A percentile compares a stretch with the other conserved stretches of the same genome.
phyloP scores from a whole-genome alignment of 35 echinoderm and acorn worm species.

The Anneissia japonica region DNA sequence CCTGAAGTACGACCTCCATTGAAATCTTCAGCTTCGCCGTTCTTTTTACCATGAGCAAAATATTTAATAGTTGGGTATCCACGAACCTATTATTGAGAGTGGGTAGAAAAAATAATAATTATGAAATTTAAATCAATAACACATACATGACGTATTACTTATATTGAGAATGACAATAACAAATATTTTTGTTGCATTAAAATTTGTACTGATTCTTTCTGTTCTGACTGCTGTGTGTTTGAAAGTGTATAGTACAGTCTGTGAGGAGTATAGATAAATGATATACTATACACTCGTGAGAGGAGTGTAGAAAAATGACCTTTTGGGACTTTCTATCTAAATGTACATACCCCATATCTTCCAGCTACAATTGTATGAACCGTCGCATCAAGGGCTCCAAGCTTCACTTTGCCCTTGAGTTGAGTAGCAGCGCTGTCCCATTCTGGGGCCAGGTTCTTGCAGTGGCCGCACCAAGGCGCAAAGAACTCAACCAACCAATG shows the following conservation, averaged over 20 bases:
- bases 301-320: no score
- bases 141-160: no score
- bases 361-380: conserved; percentile 52
- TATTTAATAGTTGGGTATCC: conserved; percentile 94
- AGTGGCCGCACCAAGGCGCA: conserved; percentile 99
- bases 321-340: no score
- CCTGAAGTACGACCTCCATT: conserved; percentile 66
- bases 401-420: conserved; percentile 86
- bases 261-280: no score
- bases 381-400: conserved; percentile 86
- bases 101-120: no score
- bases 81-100: conserved; percentile 38
- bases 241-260: no score
- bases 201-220: no score
- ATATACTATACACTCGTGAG: no score
- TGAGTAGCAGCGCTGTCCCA: conserved; percentile 70
- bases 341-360: conserved; percentile 57
- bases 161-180: no score
- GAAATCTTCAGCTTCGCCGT: conserved; percentile 50
- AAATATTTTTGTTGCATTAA: no score
- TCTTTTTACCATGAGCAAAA: conserved; percentile 58
- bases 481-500: conserved; percentile 89
- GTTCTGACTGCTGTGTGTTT: no score
- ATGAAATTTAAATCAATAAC: no score
- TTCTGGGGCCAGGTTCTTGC: conserved; percentile 72